Conservation (phyloP, 2,797 vertebrate genomes). For the Enteromius treurensis region DNA sequence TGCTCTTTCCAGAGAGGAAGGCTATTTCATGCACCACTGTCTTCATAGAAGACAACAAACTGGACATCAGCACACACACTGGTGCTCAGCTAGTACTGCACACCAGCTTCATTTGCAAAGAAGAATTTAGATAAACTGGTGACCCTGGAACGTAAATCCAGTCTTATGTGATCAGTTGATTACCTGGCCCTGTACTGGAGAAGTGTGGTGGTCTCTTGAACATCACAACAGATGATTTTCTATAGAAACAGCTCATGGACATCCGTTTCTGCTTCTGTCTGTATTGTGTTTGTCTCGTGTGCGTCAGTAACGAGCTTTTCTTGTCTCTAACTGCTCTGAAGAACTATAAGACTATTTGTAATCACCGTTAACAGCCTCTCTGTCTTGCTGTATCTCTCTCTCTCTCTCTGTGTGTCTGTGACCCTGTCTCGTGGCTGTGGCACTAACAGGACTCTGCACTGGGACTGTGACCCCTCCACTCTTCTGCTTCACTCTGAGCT, state of each 20-base stretch:
- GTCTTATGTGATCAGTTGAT: background rate
- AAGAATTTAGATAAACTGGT: background rate
- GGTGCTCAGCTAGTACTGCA: background rate
- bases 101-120: background rate
- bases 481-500: constrained; percentile 99
- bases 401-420: constrained; percentile 88
- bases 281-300: background rate
- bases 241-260: background rate
- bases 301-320: background rate
- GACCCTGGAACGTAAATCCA: too few species aligned
- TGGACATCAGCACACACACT: background rate
- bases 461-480: constrained; percentile 99
- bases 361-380: constrained; percentile 59
- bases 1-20: background rate
- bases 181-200: background rate
- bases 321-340: background rate
- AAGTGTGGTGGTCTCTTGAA: background rate
- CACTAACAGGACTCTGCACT: constrained; percentile 99
- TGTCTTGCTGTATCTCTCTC: constrained; percentile 46
- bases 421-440: constrained; percentile 91
- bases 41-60: background rate
- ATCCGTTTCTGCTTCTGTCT: background rate
- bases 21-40: constrained; percentile 7
- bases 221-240: background rate
- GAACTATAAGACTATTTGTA: background rate